Evolutionary conservation across 2,888 invertebrate species (phyloP).

Genomic region (Apantesis nais): DNA sequence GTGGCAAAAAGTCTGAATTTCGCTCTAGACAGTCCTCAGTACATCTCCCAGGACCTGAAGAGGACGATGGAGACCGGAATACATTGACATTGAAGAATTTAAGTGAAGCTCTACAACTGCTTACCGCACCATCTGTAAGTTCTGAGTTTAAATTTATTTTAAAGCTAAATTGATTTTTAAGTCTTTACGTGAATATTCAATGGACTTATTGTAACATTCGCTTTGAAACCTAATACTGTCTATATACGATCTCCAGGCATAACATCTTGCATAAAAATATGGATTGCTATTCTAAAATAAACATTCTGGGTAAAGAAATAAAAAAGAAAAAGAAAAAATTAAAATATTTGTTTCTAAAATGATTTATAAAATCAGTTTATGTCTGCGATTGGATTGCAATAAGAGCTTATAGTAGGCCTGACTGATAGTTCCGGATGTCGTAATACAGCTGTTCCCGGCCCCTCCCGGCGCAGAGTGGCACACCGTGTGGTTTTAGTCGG

Average conservation of each 20-base stretch:
- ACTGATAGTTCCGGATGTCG: too few species aligned
- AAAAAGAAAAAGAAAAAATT: too few species aligned
- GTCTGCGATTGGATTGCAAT: too few species aligned
- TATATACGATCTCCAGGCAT: neutral
- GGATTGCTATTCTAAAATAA: too few species aligned
- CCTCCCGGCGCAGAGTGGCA: too few species aligned
- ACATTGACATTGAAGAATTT: slow-evolving; percentile 91
- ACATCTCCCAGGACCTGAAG: slow-evolving; percentile 87
- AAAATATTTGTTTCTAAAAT: too few species aligned
- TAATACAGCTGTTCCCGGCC: too few species aligned
- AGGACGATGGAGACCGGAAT: slow-evolving; percentile 87
- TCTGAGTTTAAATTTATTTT: neutral
- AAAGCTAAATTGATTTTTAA: neutral
- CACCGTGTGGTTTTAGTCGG: too few species aligned
- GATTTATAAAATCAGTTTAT: too few species aligned
- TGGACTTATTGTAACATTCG: neutral
- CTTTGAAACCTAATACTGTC: neutral
- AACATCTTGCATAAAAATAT: too few species aligned
- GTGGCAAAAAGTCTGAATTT: slow-evolving; percentile 74
- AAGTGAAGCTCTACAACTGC: slow-evolving; percentile 91
- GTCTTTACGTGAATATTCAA: neutral
- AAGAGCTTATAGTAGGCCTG: too few species aligned
- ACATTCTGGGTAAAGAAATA: too few species aligned
- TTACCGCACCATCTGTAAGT: slow-evolving; percentile 94
- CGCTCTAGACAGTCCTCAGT: slow-evolving; percentile 88